phyloP scores from a whole-genome alignment of 2,113 vertebrate species.

The Suncus etruscus region DNA sequence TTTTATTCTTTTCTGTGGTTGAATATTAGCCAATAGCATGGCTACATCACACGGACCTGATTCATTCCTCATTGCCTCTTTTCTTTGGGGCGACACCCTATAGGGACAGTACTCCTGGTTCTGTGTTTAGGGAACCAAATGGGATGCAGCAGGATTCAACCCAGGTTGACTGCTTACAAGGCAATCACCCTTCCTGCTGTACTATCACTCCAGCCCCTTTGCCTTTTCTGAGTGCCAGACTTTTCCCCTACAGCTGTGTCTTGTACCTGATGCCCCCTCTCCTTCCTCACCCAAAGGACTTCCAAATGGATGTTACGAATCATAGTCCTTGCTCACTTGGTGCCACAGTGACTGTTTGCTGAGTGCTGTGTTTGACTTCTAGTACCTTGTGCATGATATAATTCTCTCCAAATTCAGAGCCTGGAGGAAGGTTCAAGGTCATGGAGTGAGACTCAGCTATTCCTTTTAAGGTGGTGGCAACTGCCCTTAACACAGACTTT shows the following conservation, averaged over 20 bases:
- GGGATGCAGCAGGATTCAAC: no score
- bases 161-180: no score
- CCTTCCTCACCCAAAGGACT: constrained; percentile 10
- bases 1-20: not conserved
- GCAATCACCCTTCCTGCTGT: no score
- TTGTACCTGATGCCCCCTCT: no score
- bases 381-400: not conserved
- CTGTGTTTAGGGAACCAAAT: no score
- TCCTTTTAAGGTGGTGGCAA: constrained; percentile 9
- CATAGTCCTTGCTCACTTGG: not conserved
- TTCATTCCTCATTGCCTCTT: not conserved
- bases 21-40: not conserved
- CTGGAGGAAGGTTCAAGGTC: not conserved
- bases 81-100: not conserved
- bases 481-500: not conserved
- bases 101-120: no score
- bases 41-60: not conserved
- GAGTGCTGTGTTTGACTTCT: constrained; percentile 8
- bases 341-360: not conserved
- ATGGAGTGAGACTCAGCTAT: constrained; percentile 2
- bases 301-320: not conserved
- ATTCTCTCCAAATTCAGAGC: not conserved
- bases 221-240: not conserved
- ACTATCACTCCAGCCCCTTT: no score
- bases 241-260: constrained; percentile 4